A percentile compares a stretch with the other conserved stretches of the same genome.
phyloP scores from a whole-genome alignment of 2,797 vertebrate species.

The Lemur catta region DNA sequence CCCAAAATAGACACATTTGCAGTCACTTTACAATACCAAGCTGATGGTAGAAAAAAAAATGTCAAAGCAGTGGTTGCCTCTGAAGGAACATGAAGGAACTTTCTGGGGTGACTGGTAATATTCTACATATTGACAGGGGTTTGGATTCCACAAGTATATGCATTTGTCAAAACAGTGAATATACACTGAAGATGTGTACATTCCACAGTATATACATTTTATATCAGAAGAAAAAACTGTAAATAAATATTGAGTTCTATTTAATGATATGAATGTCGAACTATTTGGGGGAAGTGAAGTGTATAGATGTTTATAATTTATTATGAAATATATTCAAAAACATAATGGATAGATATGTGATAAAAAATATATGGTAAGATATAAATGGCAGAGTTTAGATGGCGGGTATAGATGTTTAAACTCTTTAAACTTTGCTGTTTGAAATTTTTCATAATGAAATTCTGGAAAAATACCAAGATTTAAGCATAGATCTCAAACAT shows the following conservation, averaged over 20 bases:
- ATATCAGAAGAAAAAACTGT: background rate
- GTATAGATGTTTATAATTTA: background rate
- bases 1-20: background rate
- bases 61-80: background rate
- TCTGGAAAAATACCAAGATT: background rate
- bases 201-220: background rate
- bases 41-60: background rate
- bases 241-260: background rate
- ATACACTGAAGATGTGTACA: background rate
- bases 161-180: background rate
- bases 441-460: background rate
- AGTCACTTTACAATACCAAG: background rate
- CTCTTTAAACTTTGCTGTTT: background rate
- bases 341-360: background rate
- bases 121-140: background rate
- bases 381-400: background rate
- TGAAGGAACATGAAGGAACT: background rate
- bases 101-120: background rate
- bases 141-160: background rate
- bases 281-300: background rate
- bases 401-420: background rate
- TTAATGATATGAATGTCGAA: background rate
- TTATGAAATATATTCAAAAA: background rate
- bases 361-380: background rate
- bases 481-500: background rate